These are phyloP conservation scores for Gymnoscopelus microlampas DNA, from an alignment of 2,797 vertebrate genomes.

Conservation along the genomic window DNA sequence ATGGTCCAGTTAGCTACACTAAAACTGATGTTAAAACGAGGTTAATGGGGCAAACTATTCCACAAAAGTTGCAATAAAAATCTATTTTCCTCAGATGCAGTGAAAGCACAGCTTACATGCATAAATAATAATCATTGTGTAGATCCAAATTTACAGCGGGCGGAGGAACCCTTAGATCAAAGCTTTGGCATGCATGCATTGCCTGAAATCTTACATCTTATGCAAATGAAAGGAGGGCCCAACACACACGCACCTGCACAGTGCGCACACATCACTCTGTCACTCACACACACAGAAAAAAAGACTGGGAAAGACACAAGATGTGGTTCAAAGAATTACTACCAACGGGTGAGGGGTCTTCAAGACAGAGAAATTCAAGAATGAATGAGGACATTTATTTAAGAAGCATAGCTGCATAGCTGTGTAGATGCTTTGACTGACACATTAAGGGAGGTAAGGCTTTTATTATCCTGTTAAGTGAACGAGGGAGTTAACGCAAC, in stretches of 20 bases:
- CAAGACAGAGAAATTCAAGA: conserved; percentile 4
- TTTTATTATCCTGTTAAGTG: conserved; percentile 27
- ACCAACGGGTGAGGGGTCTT: too few species aligned
- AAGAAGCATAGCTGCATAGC: conserved; percentile 4
- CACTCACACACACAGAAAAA: conserved; percentile 2
- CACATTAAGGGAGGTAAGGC: conserved; percentile 24
- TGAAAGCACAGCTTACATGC: conserved; percentile 19
- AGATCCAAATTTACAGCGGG: conserved; percentile 44
- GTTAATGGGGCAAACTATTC: conserved; percentile 15
- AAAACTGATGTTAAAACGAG: not conserved
- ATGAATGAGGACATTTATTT: conserved; percentile 25
- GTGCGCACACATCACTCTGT: conserved; percentile 8
- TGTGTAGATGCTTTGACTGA: conserved; percentile 55
- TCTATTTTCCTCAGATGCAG: conserved; percentile 1
- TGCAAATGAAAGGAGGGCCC: conserved; percentile 55
- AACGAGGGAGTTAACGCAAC: conserved; percentile 49
- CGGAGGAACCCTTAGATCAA: conserved; percentile 46
- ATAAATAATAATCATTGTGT: conserved; percentile 19
- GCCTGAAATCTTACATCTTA: conserved; percentile 37
- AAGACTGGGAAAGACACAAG: conserved; percentile 15
- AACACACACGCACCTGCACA: conserved; percentile 5
- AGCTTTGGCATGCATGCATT: conserved; percentile 35
- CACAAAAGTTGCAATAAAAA: conserved; percentile 5
- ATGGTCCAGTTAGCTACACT: too few species aligned
- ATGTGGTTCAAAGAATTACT: not conserved